Evolutionary conservation across 2,797 vertebrate genomes (phyloP), one percentile per base, ranked within the genome.

Genomic region (Apodemus agrarius): DNA sequence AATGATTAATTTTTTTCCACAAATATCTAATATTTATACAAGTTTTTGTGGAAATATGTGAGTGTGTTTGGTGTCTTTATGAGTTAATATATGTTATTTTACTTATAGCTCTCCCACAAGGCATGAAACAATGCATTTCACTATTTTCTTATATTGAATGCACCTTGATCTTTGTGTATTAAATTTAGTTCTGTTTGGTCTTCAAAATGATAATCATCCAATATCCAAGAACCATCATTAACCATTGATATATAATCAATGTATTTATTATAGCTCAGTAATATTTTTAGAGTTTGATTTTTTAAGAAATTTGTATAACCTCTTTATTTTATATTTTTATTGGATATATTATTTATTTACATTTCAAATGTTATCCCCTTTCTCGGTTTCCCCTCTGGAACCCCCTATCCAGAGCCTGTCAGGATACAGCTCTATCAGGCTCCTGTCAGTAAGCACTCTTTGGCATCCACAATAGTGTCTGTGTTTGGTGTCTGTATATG

Each of bases 131-230:
- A 9, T 29, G 29, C 80, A 19, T 72, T 90, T 81, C 21, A 80
- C 14, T 5, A 14, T 86, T 65, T 91, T 19, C 29, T 95, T 52
- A 13, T 89, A 19, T 26, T 79, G 88, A 86, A 34, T 93, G 40
- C 29, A 31, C 3, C 6, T 75, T 40, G 63, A 12, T 81, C 10
- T 84, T 37, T 59, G 6, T 57, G 24, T 88, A 61, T 65, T 78
- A 83, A 87, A 40, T 93, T 94, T 89, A 40, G 31, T 63, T 89
- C 57, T 89, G 49, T 81, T 89, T 92, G 6, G 19, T 87, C 17
- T 21, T 83, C 31, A 85, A 81, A 88, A 2, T 89, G 14, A 87
- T 69, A n/a, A 74, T 19, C 59, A 59, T 84, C 3, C 85, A 80
- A 89, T 80, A 52, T 26, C 29, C 54, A 8, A 80, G 22, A 82